Conservation (phyloP, 2,113 vertebrate species). For the Herpailurus yagouaroundi region DNA sequence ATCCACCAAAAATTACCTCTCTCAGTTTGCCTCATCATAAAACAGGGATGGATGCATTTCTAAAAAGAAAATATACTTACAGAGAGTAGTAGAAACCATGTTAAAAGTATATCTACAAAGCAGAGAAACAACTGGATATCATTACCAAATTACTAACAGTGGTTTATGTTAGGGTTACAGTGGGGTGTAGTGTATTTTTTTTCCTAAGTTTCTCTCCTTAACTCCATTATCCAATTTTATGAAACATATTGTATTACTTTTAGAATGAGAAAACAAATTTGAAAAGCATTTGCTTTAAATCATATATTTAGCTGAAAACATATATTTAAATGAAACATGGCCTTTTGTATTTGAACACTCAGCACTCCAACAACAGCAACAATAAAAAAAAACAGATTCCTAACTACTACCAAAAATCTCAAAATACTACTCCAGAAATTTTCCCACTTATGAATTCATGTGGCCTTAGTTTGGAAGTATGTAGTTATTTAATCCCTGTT, state of each 20-base stretch:
- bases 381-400: not conserved
- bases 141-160: constrained; percentile 30
- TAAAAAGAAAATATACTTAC: not conserved
- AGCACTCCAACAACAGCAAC: not conserved
- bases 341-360: not conserved
- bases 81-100: not conserved
- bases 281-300: constrained; percentile 29
- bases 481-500: not conserved
- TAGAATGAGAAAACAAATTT: constrained; percentile 25
- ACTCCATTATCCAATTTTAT: not conserved
- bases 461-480: constrained; percentile 17
- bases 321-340: not conserved
- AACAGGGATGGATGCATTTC: not conserved
- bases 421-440: constrained; percentile 4
- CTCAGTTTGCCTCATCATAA: constrained; percentile 13
- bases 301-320: not conserved
- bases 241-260: not conserved
- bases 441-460: not conserved
- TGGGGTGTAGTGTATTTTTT: not conserved
- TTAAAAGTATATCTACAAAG: constrained; percentile 32
- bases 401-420: not conserved
- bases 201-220: not conserved
- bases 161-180: not conserved
- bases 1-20: constrained; percentile 42
- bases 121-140: not conserved